These are phyloP conservation scores for Hyperoodon ampullatus DNA, from an alignment of 2,113 vertebrate species.

Conservation along the genomic window DNA sequence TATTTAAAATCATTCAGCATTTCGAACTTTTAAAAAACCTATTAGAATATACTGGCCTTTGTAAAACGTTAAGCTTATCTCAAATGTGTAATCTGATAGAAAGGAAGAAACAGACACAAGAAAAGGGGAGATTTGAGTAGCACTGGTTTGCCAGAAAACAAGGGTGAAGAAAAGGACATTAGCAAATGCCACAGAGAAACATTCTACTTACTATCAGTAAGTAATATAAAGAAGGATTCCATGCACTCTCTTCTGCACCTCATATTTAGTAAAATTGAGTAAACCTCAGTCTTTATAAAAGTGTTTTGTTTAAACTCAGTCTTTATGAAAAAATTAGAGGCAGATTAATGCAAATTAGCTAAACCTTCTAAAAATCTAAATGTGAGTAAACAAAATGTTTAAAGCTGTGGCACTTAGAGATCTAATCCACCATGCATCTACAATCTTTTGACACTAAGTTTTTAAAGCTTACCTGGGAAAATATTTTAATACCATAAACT, in stretches of 20 bases:
- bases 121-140: not conserved
- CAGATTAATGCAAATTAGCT: not conserved
- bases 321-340: not conserved
- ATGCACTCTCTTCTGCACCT: not conserved
- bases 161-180: not conserved
- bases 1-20: slow-evolving; percentile 26
- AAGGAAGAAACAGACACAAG: not conserved
- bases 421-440: not conserved
- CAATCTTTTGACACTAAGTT: not conserved
- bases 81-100: not conserved
- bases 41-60: not conserved
- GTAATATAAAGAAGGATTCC: not conserved
- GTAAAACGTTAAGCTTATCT: not conserved
- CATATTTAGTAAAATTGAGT: not conserved
- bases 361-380: slow-evolving; percentile 17
- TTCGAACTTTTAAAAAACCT: not conserved
- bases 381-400: not conserved
- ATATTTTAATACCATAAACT: not conserved
- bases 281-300: not conserved
- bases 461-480: not conserved
- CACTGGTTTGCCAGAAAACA: not conserved
- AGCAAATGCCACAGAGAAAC: not conserved
- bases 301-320: not conserved
- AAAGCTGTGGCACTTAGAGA: not conserved
- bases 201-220: not conserved